A percentile compares a stretch with the other conserved stretches of the same genome.
phyloP scores from a whole-genome alignment of 2,888 invertebrate species.

The Petrolisthes manimaculis region DNA sequence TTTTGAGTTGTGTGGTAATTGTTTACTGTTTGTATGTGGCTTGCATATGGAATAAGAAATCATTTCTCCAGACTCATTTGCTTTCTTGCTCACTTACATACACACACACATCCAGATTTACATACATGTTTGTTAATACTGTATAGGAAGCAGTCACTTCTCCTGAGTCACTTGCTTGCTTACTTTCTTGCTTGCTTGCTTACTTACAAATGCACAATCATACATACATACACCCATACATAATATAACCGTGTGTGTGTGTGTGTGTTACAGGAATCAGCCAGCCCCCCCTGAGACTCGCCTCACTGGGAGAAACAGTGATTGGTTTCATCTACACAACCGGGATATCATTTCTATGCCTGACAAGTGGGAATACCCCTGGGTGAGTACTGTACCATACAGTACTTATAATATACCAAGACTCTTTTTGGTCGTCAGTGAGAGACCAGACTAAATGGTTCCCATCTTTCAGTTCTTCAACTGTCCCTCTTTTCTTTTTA shows the following conservation, averaged over 20 bases:
- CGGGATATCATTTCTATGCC: constrained; percentile 71
- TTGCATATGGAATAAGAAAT: too few relatives aligned
- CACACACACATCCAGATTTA: not conserved
- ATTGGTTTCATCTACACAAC: constrained; percentile 70
- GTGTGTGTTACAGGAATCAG: constrained; percentile 38
- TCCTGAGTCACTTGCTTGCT: too few relatives aligned
- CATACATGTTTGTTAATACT: not conserved
- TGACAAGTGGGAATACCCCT: constrained; percentile 72
- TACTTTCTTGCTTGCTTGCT: too few relatives aligned
- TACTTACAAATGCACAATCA: not conserved
- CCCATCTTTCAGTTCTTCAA: too few relatives aligned
- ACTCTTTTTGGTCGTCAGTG: too few relatives aligned
- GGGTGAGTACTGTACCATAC: constrained; percentile 69
- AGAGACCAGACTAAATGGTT: too few relatives aligned
- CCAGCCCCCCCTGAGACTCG: constrained; percentile 63
- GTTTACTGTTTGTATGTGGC: too few relatives aligned
- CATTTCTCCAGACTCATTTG: too few relatives aligned
- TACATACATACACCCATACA: not conserved
- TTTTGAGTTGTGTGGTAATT: too few relatives aligned
- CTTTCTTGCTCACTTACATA: too few relatives aligned
- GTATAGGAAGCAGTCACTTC: not conserved
- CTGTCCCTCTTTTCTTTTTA: too few relatives aligned
- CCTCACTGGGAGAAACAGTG: constrained; percentile 66
- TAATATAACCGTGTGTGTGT: not conserved
- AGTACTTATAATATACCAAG: not conserved